phyloP scores from a whole-genome alignment of 2,113 vertebrate species.

The Puffinus mauretanicus region DNA sequence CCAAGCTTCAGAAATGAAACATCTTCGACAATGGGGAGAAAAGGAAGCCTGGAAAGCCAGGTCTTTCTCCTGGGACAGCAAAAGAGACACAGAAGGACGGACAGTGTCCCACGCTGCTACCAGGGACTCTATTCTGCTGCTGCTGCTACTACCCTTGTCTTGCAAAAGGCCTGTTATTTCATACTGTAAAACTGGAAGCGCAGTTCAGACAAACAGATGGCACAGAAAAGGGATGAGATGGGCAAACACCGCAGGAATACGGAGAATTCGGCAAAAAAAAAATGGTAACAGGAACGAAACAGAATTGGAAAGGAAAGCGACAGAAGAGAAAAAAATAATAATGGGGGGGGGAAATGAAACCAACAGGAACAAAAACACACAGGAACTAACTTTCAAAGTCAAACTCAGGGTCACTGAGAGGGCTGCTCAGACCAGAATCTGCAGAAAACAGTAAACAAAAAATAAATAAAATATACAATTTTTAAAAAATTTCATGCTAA shows the following conservation, averaged over 20 bases:
- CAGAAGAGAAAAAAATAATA: conserved; percentile 29
- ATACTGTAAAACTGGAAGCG: conserved; percentile 73
- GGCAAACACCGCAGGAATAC: background rate
- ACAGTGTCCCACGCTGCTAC: background rate
- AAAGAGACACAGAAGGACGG: background rate
- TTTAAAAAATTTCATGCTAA: conserved; percentile 61
- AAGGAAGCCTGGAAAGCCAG: background rate
- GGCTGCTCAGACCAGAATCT: conserved; percentile 97
- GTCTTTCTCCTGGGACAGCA: background rate
- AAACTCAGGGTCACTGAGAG: conserved; percentile 95
- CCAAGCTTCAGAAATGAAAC: background rate
- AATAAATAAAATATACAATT: conserved; percentile 72
- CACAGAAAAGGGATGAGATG: conserved; percentile 40
- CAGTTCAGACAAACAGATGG: conserved; percentile 56
- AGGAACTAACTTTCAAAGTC: conserved; percentile 98
- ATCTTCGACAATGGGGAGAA: background rate
- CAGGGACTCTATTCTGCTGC: background rate
- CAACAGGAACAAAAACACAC: conserved; percentile 81
- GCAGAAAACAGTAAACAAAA: conserved; percentile 88
- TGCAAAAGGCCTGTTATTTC: background rate
- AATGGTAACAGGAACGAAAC: background rate
- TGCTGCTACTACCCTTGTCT: background rate
- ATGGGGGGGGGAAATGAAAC: conserved; percentile 68
- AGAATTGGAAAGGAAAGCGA: conserved; percentile 28
- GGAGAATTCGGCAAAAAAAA: background rate